phyloP scores from a whole-genome alignment of 2,888 invertebrate species.

The Idaea straminata region DNA sequence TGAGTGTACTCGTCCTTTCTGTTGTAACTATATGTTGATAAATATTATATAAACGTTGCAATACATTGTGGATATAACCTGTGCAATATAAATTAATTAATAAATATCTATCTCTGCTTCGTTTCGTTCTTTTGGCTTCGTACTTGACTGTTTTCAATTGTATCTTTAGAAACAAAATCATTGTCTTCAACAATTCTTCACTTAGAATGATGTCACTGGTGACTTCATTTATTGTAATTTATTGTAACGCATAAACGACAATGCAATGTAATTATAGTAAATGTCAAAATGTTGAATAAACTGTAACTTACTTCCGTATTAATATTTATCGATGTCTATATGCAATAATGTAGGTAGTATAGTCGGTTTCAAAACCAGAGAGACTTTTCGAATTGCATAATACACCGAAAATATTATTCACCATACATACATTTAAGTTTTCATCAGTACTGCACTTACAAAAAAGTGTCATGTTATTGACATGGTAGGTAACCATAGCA shows the following conservation, averaged over 20 bases:
- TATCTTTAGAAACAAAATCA: neutral
- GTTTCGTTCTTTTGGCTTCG: neutral
- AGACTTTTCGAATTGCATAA: too few relatives aligned
- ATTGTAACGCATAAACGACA: neutral
- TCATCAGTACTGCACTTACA: too few relatives aligned
- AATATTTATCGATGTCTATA: too few relatives aligned
- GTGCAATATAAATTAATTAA: neutral
- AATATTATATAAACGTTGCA: neutral
- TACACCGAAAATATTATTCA: too few relatives aligned
- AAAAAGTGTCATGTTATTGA: too few relatives aligned
- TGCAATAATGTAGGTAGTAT: too few relatives aligned
- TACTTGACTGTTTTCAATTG: neutral
- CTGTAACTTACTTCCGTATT: neutral
- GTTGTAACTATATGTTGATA: conserved; percentile 9
- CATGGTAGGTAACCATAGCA: too few relatives aligned
- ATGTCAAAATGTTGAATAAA: neutral
- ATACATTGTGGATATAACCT: conserved; percentile 6
- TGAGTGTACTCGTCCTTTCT: conserved; percentile 61
- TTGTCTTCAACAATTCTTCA: neutral
- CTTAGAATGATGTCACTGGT: conserved; percentile 7
- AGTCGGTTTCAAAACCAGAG: too few relatives aligned
- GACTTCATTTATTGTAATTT: neutral
- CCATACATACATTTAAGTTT: too few relatives aligned
- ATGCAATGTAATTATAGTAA: neutral
- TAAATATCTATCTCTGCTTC: neutral